These are phyloP conservation scores for Conus ventricosus DNA, from an alignment of 1,140 invertebrate species.

Conservation along the genomic window DNA sequence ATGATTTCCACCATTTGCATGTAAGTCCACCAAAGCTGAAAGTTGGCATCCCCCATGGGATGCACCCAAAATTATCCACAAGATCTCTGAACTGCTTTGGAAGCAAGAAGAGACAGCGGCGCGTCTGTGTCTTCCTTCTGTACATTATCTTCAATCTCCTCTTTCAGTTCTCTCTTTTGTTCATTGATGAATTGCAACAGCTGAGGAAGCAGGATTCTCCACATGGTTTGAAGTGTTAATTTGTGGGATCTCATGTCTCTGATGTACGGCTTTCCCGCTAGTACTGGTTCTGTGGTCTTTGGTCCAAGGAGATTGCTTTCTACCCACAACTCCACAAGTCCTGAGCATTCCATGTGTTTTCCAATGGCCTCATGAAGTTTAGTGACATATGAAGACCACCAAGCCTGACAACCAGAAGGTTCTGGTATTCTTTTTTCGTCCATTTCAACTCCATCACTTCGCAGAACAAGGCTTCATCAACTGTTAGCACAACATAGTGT, in stretches of 20 bases:
- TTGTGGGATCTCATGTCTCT: background rate
- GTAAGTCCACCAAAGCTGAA: background rate
- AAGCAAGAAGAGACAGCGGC: background rate
- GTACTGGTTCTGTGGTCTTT: background rate
- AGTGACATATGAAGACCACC: slow-evolving; percentile 3
- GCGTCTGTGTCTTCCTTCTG: background rate
- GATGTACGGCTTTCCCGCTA: background rate
- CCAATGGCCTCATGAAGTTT: slow-evolving; percentile 22
- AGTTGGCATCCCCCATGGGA: background rate
- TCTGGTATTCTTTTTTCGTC: slow-evolving; percentile 10
- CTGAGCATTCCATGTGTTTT: slow-evolving; percentile 16
- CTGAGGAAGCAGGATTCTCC: background rate
- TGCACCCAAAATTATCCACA: background rate
- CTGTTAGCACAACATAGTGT: slow-evolving; percentile 31
- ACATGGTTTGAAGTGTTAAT: background rate
- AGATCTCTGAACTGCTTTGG: slow-evolving; percentile 6
- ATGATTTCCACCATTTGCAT: background rate
- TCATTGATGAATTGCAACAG: background rate
- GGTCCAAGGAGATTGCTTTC: slow-evolving; percentile 1
- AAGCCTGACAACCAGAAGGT: slow-evolving; percentile 5
- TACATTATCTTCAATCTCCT: background rate
- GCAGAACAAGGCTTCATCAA: slow-evolving; percentile 33
- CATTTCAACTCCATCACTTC: slow-evolving; percentile 35
- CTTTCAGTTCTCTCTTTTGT: background rate
- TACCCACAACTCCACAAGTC: background rate